These are phyloP conservation scores for Diceros bicornis DNA, from an alignment of 2,797 vertebrate genomes.

Conservation along the genomic window DNA sequence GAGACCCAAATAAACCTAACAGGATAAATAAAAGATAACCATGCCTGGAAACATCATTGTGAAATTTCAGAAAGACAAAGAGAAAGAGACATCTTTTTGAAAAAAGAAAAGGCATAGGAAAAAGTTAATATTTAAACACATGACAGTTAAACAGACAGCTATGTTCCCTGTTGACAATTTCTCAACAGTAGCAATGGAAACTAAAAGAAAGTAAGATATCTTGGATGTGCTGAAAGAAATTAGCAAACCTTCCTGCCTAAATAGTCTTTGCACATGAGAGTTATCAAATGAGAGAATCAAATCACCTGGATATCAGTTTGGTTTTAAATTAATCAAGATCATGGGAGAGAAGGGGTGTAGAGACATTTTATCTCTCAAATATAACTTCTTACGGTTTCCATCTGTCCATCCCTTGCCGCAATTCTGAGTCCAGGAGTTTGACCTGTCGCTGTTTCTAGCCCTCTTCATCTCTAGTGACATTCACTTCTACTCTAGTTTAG, in stretches of 20 bases:
- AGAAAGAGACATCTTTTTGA: not conserved
- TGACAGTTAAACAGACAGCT: not conserved
- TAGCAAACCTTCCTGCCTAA: not conserved
- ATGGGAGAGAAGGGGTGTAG: not conserved
- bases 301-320: not conserved
- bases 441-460: not conserved
- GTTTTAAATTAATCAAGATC: constrained; percentile 36
- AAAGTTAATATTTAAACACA: constrained; percentile 22
- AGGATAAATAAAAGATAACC: constrained; percentile 16
- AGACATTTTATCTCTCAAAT: constrained; percentile 41
- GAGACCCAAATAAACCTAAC: constrained; percentile 31
- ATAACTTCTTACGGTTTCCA: not conserved
- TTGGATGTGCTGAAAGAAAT: not conserved
- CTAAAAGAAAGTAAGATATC: not conserved
- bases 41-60: not conserved
- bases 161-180: constrained; percentile 16
- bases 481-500: not conserved
- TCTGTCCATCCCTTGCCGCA: not conserved
- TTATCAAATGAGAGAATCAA: constrained; percentile 23
- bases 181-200: constrained; percentile 8
- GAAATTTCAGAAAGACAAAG: constrained; percentile 27
- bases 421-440: not conserved
- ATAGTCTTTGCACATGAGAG: not conserved
- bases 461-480: not conserved
- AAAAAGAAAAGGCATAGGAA: not conserved